Percentiles rank a stretch among this genome's conserved stretches.
These are phyloP conservation scores for Arnoldichthys spilopterus DNA, from an alignment of 2,797 vertebrate genomes.

Conservation along the genomic window DNA sequence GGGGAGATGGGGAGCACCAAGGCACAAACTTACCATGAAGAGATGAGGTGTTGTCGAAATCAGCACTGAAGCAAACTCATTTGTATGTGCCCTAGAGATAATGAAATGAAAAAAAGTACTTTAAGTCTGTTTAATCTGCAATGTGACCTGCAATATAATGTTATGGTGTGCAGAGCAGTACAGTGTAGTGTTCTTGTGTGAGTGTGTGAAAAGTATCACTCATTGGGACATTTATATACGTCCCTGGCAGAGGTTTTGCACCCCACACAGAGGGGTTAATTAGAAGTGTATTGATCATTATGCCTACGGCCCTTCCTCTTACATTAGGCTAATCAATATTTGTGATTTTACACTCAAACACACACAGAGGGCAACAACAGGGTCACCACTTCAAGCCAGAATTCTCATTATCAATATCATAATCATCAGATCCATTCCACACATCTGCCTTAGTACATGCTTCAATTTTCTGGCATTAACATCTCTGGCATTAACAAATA, in stretches of 20 bases:
- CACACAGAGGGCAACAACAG: conserved; percentile 28
- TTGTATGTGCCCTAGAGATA: not conserved
- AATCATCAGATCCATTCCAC: conserved; percentile 27
- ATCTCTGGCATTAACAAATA: too few species aligned
- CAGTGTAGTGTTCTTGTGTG: conserved; percentile 28
- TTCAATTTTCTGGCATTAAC: not conserved
- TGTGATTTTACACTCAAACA: conserved; percentile 70
- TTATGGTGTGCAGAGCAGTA: conserved; percentile 4
- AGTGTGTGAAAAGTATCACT: conserved; percentile 58
- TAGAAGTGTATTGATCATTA: conserved; percentile 78
- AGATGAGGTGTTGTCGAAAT: conserved; percentile 7
- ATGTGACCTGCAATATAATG: not conserved
- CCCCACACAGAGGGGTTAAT: conserved; percentile 68
- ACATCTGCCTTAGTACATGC: conserved; percentile 28
- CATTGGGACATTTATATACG: conserved; percentile 74
- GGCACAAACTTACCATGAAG: conserved; percentile 23
- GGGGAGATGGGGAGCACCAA: not conserved
- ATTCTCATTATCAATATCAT: conserved; percentile 28
- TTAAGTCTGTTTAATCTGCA: not conserved
- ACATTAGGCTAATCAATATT: conserved; percentile 81
- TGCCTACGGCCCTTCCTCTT: conserved; percentile 78
- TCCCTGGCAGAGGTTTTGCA: conserved; percentile 60
- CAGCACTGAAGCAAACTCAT: not conserved
- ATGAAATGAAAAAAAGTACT: not conserved
- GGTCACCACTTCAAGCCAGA: conserved; percentile 22